Evolutionary conservation across 2,113 vertebrate species (phyloP).

Genomic region (Pseudopodoces humilis): DNA sequence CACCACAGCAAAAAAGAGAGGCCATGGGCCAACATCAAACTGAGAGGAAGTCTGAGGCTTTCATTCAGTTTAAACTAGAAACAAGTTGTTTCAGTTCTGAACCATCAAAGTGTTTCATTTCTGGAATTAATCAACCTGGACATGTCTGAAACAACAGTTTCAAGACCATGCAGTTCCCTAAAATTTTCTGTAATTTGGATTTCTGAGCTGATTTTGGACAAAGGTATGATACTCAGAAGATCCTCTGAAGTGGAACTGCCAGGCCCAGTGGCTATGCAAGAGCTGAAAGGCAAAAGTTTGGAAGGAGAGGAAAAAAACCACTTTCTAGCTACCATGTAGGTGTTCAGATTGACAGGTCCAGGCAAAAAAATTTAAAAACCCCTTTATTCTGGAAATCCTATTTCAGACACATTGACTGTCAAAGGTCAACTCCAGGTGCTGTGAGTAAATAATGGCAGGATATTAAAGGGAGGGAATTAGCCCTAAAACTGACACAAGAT

Average conservation of each 20-base stretch:
- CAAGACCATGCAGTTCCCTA: background rate
- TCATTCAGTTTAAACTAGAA: background rate
- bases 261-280: background rate
- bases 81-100: background rate
- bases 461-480: conserved; percentile 11
- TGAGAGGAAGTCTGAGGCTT: background rate
- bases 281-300: background rate
- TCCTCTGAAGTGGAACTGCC: background rate
- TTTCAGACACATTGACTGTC: background rate
- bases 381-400: background rate
- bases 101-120: background rate
- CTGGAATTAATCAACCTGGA: background rate
- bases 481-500: background rate
- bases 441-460: background rate
- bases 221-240: background rate
- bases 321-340: background rate
- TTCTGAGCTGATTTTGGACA: background rate
- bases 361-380: background rate
- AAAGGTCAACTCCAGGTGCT: background rate
- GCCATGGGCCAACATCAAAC: background rate
- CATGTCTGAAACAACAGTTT: background rate
- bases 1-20: background rate
- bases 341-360: background rate
- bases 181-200: background rate
- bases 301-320: background rate